Evolutionary conservation across 2,888 invertebrate genomes (phyloP), one percentile per base, ranked within the genome.

Genomic region (Drosophila mimica): DNA sequence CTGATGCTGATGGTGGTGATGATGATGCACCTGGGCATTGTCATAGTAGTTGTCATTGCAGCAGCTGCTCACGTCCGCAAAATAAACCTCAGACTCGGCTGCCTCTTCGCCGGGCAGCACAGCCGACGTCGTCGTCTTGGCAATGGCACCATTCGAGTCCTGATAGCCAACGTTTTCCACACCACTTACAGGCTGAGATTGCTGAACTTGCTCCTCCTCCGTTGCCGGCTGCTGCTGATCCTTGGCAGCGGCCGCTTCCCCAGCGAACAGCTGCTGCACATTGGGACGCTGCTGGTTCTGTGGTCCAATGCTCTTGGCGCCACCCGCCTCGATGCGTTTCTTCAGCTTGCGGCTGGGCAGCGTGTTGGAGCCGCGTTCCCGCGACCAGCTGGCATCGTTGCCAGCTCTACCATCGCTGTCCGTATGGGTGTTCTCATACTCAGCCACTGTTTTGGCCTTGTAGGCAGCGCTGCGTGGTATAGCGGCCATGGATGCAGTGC

Each of bases 61-160:
- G 87, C 97, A 97, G 69, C 96, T 97, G 33, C 97, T 97, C 0
- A 97, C 97, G 82, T 97, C 97, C 0, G 97, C 97, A 88, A 97
- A 97, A 91, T 97, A 97, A 0, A 97, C 95, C 91, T 97, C 97
- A 0, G 97, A 97, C 89, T 97, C 97, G 0, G 96, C 95, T 28
- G 95, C 95, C 88, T 95, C 96, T 58, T 53, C 75, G 7, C 36
- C 70, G 7, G 15, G 30, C 60, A 20, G n/a, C 46, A 25, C 62
- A 1, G 57, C 34, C n/a, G 57, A 38, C 7, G 54, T 13, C 13
- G 48, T 52, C 82, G 83, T 38, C 74, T 88, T 86, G 52, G 86
- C 81, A 34, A 87, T 88, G 53, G 80, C 89, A 0, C 88, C 82
- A 60, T 86, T 89, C 0, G 89, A 88, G 38, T 89, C 81, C 91